Conservation (phyloP, 2,113 vertebrate species). For the Parus major region DNA sequence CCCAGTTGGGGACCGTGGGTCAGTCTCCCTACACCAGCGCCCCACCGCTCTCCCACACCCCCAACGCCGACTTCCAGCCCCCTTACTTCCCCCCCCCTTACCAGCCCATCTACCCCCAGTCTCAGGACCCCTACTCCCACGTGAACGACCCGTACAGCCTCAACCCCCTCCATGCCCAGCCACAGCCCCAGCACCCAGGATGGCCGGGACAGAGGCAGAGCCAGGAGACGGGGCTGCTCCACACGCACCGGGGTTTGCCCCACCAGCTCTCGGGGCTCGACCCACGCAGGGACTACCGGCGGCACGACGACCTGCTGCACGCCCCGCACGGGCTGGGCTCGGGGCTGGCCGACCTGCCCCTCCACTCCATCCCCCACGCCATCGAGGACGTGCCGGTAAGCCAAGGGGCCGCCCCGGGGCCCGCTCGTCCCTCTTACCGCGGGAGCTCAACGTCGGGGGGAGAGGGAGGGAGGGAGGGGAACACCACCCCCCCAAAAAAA, state of each 20-base stretch:
- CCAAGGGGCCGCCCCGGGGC: not conserved
- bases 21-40: constrained; percentile 95
- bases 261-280: constrained; percentile 91
- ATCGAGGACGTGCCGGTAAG: constrained; percentile 98
- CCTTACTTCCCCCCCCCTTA: constrained; percentile 94
- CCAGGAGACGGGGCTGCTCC: constrained; percentile 92
- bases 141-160: constrained; percentile 98
- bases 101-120: constrained; percentile 97
- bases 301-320: constrained; percentile 92
- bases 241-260: constrained; percentile 93
- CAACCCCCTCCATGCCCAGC: constrained; percentile 94
- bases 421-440: too few species aligned
- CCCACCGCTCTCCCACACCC: constrained; percentile 89
- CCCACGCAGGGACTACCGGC: constrained; percentile 92
- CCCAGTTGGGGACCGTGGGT: constrained; percentile 94
- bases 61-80: constrained; percentile 95
- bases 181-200: constrained; percentile 93
- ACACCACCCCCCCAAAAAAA: not conserved
- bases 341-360: constrained; percentile 90
- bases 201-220: constrained; percentile 96
- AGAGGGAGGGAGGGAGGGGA: not conserved
- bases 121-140: constrained; percentile 98
- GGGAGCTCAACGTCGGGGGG: not conserved
- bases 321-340: constrained; percentile 93
- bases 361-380: constrained; percentile 97